These are phyloP conservation scores for Tholera decimalis DNA, from an alignment of 2,888 invertebrate species.

Conservation along the genomic window DNA sequence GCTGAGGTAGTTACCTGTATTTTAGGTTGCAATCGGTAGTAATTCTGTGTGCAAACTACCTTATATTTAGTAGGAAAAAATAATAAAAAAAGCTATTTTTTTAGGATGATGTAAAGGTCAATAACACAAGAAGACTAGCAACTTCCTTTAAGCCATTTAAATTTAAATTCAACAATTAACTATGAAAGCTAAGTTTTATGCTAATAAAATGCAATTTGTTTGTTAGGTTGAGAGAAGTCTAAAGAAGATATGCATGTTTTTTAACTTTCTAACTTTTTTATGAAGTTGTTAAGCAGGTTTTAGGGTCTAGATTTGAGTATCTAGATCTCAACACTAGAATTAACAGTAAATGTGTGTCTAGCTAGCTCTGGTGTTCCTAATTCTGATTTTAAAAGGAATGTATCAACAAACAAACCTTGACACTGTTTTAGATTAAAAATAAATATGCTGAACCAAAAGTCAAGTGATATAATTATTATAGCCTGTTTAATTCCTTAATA, in stretches of 20 bases:
- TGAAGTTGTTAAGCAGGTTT: conserved; percentile 84
- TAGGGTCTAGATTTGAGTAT: conserved; percentile 86
- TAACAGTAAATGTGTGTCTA: conserved; percentile 67
- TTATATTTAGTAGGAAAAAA: conserved; percentile 22
- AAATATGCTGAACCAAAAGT: conserved; percentile 21
- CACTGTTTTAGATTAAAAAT: conserved; percentile 54
- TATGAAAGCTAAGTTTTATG: conserved; percentile 88
- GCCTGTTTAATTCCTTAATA: too few species aligned
- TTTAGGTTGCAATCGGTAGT: neutral
- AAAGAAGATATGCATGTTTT: conserved; percentile 84
- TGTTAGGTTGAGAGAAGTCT: conserved; percentile 88
- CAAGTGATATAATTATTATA: too few species aligned
- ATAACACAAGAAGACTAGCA: conserved; percentile 73
- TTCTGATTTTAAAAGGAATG: conserved; percentile 43
- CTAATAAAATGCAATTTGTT: conserved; percentile 89
- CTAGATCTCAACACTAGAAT: conserved; percentile 73
- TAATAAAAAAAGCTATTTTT: conserved; percentile 31
- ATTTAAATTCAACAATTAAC: conserved; percentile 82
- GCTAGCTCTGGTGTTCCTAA: conserved; percentile 32
- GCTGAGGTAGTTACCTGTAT: conserved; percentile 17
- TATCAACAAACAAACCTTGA: conserved; percentile 49
- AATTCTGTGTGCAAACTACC: conserved; percentile 21
- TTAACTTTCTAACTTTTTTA: conserved; percentile 89
- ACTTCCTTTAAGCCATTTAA: conserved; percentile 79
- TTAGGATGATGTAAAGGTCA: conserved; percentile 76